Percentiles rank a stretch among this genome's conserved stretches.
Conservation (phyloP, 2,797 vertebrate species). For the Propithecus deckenii region DNA sequence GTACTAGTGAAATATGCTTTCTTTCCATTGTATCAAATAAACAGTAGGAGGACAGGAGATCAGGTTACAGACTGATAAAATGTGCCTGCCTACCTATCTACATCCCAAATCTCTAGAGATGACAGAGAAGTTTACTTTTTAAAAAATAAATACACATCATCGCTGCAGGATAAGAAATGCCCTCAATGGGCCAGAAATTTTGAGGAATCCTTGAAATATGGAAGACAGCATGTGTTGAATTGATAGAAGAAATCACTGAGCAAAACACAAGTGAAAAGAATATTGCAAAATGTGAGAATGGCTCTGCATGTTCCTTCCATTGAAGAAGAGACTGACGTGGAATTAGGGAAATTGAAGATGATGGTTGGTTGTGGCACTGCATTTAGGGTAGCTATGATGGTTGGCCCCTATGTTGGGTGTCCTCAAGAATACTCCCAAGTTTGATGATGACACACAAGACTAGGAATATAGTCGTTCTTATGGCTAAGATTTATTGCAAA, state of each 20-base stretch:
- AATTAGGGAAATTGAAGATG: background rate
- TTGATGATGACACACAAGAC: background rate
- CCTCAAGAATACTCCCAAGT: background rate
- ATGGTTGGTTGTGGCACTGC: background rate
- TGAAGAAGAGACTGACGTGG: background rate
- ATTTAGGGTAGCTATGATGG: background rate
- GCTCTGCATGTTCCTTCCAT: background rate
- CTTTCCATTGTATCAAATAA: background rate
- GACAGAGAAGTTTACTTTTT: background rate
- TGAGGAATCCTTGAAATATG: background rate
- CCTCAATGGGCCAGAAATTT: background rate
- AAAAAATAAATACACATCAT: background rate
- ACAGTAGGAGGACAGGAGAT: background rate
- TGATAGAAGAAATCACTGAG: background rate
- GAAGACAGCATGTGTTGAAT: background rate
- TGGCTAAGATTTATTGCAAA: background rate
- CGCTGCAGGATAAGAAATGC: background rate
- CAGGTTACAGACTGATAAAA: background rate
- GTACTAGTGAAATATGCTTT: background rate
- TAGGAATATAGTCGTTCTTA: background rate
- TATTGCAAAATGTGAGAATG: background rate
- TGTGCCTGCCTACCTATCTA: background rate
- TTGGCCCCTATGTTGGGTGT: background rate
- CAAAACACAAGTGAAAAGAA: background rate
- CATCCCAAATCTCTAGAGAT: background rate